Base-by-base conservation (phyloP, 2,113 vertebrate genomes). In the Notothenia rossii region DNA sequence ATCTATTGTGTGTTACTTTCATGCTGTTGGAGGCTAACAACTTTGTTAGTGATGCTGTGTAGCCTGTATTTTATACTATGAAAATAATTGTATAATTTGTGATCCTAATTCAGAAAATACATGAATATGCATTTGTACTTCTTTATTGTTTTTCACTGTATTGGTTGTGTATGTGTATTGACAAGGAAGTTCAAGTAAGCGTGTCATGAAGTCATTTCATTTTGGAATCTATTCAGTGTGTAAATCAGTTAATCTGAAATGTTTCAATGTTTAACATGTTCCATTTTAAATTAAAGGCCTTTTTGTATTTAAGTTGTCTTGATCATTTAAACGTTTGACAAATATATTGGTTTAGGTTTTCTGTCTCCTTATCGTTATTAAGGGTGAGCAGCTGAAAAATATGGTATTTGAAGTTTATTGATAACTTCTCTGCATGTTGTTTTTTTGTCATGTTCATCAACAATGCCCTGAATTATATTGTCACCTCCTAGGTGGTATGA, bases 211-310 rank as follows among this genome's bases (percentile, higher is more conserved):
- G 3, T 15, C 17, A 54, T 46, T 22, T 20, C 4, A 18, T 48
- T 72, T 48, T 62, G 15, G 65, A 12, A 5, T 43, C n/a, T 7
- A 33, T 29, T 7, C 14, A 25, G 56, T 63, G 46, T 60, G 9
- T 36, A 7, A 49, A 67, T 70, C 33, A 0, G 9, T 70, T 60
- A 0, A 46, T 29, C 5, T 74, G 17, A 40, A 72, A 25, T 64
- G 0, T 65, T 53, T 77, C 61, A 0, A 10, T 72, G 25, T 67
- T 25, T 62, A 7, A 53, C 10, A 12, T 60, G 49, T 61, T 75
- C 15, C 2, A 4, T 50, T 54, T 71, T 62, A n/a, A 17, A 88
- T 56, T 79, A 74, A 88, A 58, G 0, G 8, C 10, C 1, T 20
- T 50, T 54, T 40, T 70, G 46, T 9, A 25, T 2, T 15, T 12